These are phyloP conservation scores for Cydia splendana DNA, from an alignment of 1,140 invertebrate species.

Conservation along the genomic window DNA sequence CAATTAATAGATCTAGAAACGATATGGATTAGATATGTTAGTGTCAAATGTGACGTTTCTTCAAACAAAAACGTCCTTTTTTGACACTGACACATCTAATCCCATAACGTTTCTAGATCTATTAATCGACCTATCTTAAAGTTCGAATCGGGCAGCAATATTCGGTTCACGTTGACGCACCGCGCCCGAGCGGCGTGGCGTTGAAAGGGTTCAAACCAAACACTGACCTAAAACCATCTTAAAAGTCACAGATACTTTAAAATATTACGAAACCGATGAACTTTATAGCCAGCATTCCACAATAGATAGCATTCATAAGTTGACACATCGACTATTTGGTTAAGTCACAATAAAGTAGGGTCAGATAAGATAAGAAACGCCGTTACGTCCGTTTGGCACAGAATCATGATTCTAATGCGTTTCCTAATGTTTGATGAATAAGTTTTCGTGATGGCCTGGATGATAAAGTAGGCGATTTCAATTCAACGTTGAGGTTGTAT, in stretches of 20 bases:
- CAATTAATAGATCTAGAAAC: too few relatives aligned
- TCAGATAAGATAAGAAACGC: slow-evolving; percentile 3
- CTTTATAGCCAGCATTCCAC: background rate
- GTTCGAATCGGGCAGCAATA: too few relatives aligned
- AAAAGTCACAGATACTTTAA: slow-evolving; percentile 1
- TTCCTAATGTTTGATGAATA: slow-evolving; percentile 17
- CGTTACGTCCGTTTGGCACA: background rate
- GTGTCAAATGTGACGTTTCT: too few relatives aligned
- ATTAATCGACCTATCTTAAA: too few relatives aligned
- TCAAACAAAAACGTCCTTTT: too few relatives aligned
- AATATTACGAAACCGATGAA: slow-evolving; percentile 19
- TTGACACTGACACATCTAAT: too few relatives aligned
- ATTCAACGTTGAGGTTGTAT: background rate
- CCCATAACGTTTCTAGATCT: too few relatives aligned
- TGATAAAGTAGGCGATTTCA: background rate
- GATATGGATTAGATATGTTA: too few relatives aligned
- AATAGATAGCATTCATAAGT: slow-evolving; percentile 5
- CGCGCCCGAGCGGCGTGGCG: too few relatives aligned
- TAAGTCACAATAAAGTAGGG: slow-evolving; percentile 3
- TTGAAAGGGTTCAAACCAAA: background rate
- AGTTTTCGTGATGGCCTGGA: background rate
- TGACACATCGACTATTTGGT: background rate
- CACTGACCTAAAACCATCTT: background rate
- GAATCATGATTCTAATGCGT: background rate
- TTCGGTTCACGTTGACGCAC: too few relatives aligned